Conservation (phyloP, 2,888 invertebrate genomes). For the Cataglyphis altisquamis region DNA sequence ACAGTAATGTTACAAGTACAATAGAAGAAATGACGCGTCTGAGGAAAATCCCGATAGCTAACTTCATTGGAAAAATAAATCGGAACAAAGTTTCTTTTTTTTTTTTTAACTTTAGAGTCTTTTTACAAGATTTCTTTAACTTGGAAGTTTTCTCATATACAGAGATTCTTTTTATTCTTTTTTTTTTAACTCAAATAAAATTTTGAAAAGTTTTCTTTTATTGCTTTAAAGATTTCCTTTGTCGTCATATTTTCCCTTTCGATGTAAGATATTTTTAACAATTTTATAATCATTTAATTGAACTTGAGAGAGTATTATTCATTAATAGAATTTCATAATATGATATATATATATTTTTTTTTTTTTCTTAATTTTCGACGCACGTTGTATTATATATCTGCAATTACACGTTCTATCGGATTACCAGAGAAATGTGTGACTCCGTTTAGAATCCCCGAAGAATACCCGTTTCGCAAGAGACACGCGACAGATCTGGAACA, state of each 20-base stretch:
- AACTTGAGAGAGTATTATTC: background rate
- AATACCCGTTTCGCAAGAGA: background rate
- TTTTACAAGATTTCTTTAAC: background rate
- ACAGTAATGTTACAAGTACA: background rate
- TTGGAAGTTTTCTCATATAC: background rate
- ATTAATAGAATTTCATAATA: background rate
- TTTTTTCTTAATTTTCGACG: background rate
- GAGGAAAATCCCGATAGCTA: background rate
- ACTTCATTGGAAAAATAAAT: constrained; percentile 1
- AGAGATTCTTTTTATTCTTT: background rate
- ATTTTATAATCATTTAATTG: background rate
- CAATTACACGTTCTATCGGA: background rate
- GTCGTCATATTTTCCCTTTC: background rate
- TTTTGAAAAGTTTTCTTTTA: background rate
- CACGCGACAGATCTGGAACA: background rate
- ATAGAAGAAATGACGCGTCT: background rate
- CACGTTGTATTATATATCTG: background rate
- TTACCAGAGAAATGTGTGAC: background rate
- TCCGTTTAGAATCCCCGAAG: background rate
- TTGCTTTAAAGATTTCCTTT: background rate
- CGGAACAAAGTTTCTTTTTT: background rate
- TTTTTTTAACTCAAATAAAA: background rate
- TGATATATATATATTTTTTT: background rate
- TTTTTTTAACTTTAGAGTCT: background rate
- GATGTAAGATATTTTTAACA: background rate